phyloP scores from a whole-genome alignment of 2,888 invertebrate genomes.

The Drosophila stalkeri region DNA sequence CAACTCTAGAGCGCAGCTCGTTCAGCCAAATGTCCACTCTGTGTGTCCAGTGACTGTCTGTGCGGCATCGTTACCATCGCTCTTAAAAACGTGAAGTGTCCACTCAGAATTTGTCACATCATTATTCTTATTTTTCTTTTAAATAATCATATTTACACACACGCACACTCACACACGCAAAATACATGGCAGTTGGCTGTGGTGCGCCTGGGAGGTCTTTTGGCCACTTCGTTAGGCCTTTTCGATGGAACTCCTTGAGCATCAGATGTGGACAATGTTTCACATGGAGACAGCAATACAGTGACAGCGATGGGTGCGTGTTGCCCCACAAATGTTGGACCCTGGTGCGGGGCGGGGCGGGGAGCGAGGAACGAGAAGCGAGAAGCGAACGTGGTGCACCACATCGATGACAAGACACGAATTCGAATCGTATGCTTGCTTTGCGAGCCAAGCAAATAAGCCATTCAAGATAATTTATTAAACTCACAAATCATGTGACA shows the following conservation, averaged over 20 bases:
- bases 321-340: slow-evolving; percentile 12
- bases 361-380: accelerated
- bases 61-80: slow-evolving; percentile 37
- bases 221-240: slow-evolving; percentile 69
- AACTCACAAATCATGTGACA: slow-evolving; percentile 28
- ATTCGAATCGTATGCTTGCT: slow-evolving; percentile 4
- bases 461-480: slow-evolving; percentile 25
- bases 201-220: slow-evolving; percentile 68
- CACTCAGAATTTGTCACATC: slow-evolving; percentile 81
- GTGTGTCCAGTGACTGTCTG: slow-evolving; percentile 37
- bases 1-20: slow-evolving; percentile 31
- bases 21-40: slow-evolving; percentile 54
- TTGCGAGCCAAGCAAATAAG: background rate
- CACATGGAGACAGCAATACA: slow-evolving; percentile 54
- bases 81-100: slow-evolving; percentile 68
- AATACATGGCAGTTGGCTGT: slow-evolving; percentile 16
- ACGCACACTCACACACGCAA: slow-evolving; percentile 14
- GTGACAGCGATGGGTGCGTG: slow-evolving; percentile 35
- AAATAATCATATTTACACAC: slow-evolving; percentile 62
- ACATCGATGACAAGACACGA: slow-evolving; percentile 28
- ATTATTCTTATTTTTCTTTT: slow-evolving; percentile 82
- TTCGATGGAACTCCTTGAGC: slow-evolving; percentile 72
- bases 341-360: background rate
- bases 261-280: slow-evolving; percentile 64
- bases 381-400: background rate